Conservation (phyloP, 2,888 invertebrate species). For the Heteropelma amictum region DNA sequence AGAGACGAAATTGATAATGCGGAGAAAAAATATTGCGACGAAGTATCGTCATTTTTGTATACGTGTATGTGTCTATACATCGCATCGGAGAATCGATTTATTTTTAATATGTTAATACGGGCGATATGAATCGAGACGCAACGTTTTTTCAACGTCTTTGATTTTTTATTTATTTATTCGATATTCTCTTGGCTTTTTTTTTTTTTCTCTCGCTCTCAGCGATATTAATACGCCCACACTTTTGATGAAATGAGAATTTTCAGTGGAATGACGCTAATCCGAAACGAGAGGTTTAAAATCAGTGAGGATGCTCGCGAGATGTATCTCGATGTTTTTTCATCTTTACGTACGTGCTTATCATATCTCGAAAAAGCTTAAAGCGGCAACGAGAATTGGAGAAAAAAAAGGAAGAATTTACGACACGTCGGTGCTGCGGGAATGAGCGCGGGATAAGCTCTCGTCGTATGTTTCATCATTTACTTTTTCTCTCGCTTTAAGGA, state of each 20-base stretch:
- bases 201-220: too few relatives aligned
- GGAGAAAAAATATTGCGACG: constrained; percentile 18
- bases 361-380: constrained; percentile 9
- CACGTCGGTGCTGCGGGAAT: too few relatives aligned
- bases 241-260: constrained; percentile 21
- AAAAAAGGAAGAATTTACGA: constrained; percentile 35
- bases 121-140: constrained; percentile 27
- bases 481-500: too few relatives aligned
- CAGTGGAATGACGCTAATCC: constrained; percentile 48
- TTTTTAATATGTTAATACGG: constrained; percentile 43
- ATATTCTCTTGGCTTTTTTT: too few relatives aligned
- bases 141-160: not conserved
- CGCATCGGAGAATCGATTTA: constrained; percentile 41
- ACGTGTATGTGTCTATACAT: not conserved
- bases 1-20: constrained; percentile 14
- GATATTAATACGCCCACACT: constrained; percentile 6
- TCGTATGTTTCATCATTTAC: too few relatives aligned
- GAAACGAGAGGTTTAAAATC: constrained; percentile 10
- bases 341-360: too few relatives aligned
- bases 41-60: constrained; percentile 33
- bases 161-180: not conserved
- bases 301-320: constrained; percentile 10
- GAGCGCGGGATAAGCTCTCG: too few relatives aligned
- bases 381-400: constrained; percentile 28
- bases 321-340: not conserved